Conservation (phyloP, 2,113 vertebrate genomes). For the Centropus unirufus region DNA sequence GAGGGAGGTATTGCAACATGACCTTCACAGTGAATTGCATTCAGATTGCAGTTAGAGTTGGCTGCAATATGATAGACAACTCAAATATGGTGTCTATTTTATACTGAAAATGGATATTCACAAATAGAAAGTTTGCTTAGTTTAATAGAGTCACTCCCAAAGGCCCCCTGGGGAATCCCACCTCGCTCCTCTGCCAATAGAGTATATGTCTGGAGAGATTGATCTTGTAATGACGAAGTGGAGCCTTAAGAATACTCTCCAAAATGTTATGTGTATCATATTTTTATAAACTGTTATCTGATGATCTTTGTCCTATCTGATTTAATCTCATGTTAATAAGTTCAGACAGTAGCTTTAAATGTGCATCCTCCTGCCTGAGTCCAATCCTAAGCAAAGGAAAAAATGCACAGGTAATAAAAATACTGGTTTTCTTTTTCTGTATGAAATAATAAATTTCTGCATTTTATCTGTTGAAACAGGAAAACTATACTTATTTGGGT, state of each 20-base stretch:
- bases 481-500: background rate
- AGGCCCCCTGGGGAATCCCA: background rate
- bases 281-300: background rate
- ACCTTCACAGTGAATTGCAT: background rate
- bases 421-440: background rate
- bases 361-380: background rate
- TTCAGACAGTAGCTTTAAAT: background rate
- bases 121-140: background rate
- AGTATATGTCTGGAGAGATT: background rate
- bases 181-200: background rate
- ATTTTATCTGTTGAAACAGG: background rate
- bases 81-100: background rate
- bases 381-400: background rate
- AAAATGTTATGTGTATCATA: background rate
- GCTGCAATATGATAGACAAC: background rate
- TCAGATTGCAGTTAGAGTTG: background rate
- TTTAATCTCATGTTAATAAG: background rate
- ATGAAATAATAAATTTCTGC: background rate
- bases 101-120: background rate
- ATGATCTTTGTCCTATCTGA: background rate
- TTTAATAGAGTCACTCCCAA: background rate
- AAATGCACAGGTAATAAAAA: background rate
- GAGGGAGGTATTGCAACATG: background rate
- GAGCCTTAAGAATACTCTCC: background rate
- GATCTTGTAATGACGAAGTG: background rate